Percentiles rank a stretch among this genome's conserved stretches.
Conservation (phyloP, 2,888 invertebrate species). For the Thyatira batis region DNA sequence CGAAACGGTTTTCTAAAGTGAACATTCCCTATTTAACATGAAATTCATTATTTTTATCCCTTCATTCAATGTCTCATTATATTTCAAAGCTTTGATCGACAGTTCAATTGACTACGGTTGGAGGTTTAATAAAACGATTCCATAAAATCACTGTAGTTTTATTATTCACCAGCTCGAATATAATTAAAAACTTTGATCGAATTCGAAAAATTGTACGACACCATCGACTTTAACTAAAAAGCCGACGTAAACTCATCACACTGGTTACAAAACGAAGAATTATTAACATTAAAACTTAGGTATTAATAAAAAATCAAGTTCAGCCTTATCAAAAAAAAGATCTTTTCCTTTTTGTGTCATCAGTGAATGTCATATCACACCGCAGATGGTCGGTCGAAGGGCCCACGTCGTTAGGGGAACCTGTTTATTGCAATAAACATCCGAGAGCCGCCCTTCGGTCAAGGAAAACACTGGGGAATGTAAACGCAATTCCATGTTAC, state of each 20-base stretch:
- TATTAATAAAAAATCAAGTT: conserved; percentile 71
- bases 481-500: conserved; percentile 53
- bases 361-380: conserved; percentile 51
- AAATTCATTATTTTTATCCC: not conserved
- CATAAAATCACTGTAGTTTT: conserved; percentile 72
- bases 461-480: conserved; percentile 77
- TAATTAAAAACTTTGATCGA: conserved; percentile 74
- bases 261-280: conserved; percentile 70
- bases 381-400: conserved; percentile 60
- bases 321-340: conserved; percentile 82
- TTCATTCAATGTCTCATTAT: not conserved
- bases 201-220: conserved; percentile 74
- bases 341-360: conserved; percentile 72
- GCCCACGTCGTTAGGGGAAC: conserved; percentile 61
- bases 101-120: not conserved
- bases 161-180: conserved; percentile 77
- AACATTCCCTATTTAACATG: not conserved
- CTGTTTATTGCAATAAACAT: conserved; percentile 72
- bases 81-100: not conserved
- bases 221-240: conserved; percentile 64
- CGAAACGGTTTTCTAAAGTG: not conserved
- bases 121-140: conserved; percentile 45
- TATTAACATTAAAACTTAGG: conserved; percentile 75
- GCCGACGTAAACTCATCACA: conserved; percentile 65
- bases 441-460: conserved; percentile 72